A percentile compares a stretch with the other conserved stretches of the same genome.
These are phyloP conservation scores for Orussus abietinus DNA, from an alignment of 1,140 invertebrate genomes.

Conservation along the genomic window DNA sequence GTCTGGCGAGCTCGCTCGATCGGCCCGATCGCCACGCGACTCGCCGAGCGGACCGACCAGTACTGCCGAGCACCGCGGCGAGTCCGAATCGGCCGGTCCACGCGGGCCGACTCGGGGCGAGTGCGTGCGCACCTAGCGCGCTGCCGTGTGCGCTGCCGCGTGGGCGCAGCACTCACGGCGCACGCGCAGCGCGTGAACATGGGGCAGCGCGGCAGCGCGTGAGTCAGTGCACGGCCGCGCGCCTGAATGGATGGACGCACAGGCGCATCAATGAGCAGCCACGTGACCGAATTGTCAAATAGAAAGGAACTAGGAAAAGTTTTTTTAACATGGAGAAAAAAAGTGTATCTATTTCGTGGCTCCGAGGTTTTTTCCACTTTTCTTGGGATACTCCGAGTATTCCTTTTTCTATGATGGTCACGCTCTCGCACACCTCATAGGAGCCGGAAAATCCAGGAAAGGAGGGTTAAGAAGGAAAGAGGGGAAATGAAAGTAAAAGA, in stretches of 20 bases:
- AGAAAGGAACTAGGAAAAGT: too few species aligned
- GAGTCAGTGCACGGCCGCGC: constrained; percentile 15
- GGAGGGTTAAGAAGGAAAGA: too few species aligned
- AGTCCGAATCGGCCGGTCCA: constrained; percentile 17
- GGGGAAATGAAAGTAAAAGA: too few species aligned
- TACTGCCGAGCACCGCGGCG: too few species aligned
- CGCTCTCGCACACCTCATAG: too few species aligned
- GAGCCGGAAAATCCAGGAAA: too few species aligned
- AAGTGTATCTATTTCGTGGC: too few species aligned
- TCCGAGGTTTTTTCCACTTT: too few species aligned
- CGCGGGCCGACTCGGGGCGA: constrained; percentile 36
- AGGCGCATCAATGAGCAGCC: not conserved
- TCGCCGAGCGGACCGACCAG: constrained; percentile 36
- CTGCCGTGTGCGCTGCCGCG: constrained; percentile 13
- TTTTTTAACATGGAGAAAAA: too few species aligned
- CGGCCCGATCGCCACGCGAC: constrained; percentile 18
- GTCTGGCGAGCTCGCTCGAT: constrained; percentile 23
- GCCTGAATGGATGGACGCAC: constrained; percentile 1
- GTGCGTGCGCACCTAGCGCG: too few species aligned
- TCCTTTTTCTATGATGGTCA: too few species aligned
- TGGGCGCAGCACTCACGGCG: constrained; percentile 12
- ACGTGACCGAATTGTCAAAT: not conserved
- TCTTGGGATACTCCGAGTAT: too few species aligned
- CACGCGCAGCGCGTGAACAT: constrained; percentile 19
- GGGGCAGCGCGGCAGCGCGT: constrained; percentile 17